Evolutionary conservation across 1,140 invertebrate genomes (phyloP), one percentile per base, ranked within the genome.

Genomic region (Drosophila aff.): DNA sequence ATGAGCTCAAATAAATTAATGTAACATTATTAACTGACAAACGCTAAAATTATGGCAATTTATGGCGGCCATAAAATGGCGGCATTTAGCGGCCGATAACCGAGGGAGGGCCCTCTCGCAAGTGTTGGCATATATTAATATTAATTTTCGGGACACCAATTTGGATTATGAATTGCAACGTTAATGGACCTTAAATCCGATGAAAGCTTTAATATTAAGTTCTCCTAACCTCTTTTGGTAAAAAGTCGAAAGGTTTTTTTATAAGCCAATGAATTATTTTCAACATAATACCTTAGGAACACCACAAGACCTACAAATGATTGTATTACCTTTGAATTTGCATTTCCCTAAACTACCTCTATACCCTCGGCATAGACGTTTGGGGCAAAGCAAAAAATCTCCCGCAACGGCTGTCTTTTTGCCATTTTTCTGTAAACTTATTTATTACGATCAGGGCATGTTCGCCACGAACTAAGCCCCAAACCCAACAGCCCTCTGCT

Each of bases 11-110:
- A 87, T 89, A 84, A 79, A 90, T 90, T 85, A 89, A 90, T 73
- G 82, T 60, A 59, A 81, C 81, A 90, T 76, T 85, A 89, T 89
- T 64, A 90, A 89, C 85, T 81, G 77, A 79, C 67, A 76, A 78
- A 81, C 68, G 62, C 52, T 78, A 63, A 79, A 85, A 85, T 86
- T 76, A 85, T 82, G 75, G 60, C 82, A 79, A 78, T 78, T 81
- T 84, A 79, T 79, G 59, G 49, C 28, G 46, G 55, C 76, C 72
- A 64, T 84, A 76, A 76, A 84, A 38, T 52, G 46, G 36, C 21
- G 40, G 40, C 76, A 73, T 73, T 79, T 52, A 66, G 79, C 43
- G 67, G 46, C 26, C 47, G 23, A 63, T 74, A 74, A 75, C 23
- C 15, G 28, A 40, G 40, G 47, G 23, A 31, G 49, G 52, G 53